Base-by-base conservation (phyloP, 2,113 vertebrate genomes). In the Rana temporaria region DNA sequence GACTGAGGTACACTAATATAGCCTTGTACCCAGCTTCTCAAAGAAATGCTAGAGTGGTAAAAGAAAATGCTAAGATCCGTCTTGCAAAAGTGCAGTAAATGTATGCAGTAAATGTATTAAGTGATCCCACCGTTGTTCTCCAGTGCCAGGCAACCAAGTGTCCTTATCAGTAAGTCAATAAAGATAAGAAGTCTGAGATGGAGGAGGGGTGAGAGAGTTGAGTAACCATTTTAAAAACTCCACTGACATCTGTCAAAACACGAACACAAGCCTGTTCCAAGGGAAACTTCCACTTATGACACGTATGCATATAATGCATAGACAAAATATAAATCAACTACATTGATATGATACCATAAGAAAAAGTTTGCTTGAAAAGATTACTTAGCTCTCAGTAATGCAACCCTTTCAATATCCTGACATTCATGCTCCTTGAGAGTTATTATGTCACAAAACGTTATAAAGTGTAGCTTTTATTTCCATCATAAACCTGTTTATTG, bases 401-500 rank as follows among this genome's bases (percentile, higher is more conserved):
- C 20, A 74, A 32, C 55, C 56, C 59, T 65, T 62, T 59, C 42
- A 60, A n/a, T 70, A 26, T 30, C 22, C 86, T 93, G 92, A 91
- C 90, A 92, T 86, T 92, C 92, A 92, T 90, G 90, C 85, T 89
- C 78, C 84, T 74, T 68, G 88, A 92, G 91, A 95, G 90, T 82
- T 90, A 91, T 93, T 92, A 91, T 86, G 85, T 86, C 85, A 80
- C 89, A 64, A 76, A 79, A 86, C 38, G 90, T 87, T 91, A 86
- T 88, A 86, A 86, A 86, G 86, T 87, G 90, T 88, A 88, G 88
- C 78, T 79, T 95, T 95, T 95, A 93, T 88, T 90, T 89, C 92
- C 92, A 92, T 93, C 91, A 91, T 95, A 95, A 95, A 94, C 90
- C 90, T 85, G 85, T 94, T 93, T 94, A 94, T 90, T 92, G 92